phyloP scores from a whole-genome alignment of 2,888 invertebrate genomes.

The Macrosiphum euphorbiae region DNA sequence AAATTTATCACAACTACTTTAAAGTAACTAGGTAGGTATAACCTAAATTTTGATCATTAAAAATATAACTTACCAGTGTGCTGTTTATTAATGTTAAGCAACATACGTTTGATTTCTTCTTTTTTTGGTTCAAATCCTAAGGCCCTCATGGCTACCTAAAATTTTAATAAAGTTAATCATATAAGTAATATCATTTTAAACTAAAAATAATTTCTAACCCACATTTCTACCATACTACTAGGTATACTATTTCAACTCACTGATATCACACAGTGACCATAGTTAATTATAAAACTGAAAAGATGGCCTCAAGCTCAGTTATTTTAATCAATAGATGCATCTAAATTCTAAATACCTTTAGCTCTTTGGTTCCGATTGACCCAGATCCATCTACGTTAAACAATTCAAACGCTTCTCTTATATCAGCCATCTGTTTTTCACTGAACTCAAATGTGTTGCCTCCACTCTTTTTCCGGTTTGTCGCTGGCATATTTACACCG shows the following conservation, averaged over 20 bases:
- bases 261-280: neutral
- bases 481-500: constrained; percentile 66
- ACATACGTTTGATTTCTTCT: constrained; percentile 96
- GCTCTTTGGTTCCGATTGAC: constrained; percentile 89
- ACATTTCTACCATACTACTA: neutral
- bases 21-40: neutral
- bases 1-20: neutral
- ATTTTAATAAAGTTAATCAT: constrained; percentile 10
- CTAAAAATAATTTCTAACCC: neutral
- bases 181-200: no score
- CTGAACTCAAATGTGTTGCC: constrained; percentile 86
- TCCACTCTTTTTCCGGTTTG: constrained; percentile 77
- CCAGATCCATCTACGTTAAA: constrained; percentile 93
- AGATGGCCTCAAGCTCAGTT: neutral
- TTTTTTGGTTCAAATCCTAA: constrained; percentile 98
- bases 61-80: constrained; percentile 77
- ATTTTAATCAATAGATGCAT: neutral
- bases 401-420: constrained; percentile 94
- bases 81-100: constrained; percentile 90
- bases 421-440: constrained; percentile 91
- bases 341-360: constrained; percentile 86
- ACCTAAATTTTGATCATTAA: neutral
- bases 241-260: neutral
- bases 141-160: constrained; percentile 86
- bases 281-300: neutral